These are phyloP conservation scores for Hylomyscus alleni DNA, from an alignment of 2,797 vertebrate genomes.

Conservation along the genomic window DNA sequence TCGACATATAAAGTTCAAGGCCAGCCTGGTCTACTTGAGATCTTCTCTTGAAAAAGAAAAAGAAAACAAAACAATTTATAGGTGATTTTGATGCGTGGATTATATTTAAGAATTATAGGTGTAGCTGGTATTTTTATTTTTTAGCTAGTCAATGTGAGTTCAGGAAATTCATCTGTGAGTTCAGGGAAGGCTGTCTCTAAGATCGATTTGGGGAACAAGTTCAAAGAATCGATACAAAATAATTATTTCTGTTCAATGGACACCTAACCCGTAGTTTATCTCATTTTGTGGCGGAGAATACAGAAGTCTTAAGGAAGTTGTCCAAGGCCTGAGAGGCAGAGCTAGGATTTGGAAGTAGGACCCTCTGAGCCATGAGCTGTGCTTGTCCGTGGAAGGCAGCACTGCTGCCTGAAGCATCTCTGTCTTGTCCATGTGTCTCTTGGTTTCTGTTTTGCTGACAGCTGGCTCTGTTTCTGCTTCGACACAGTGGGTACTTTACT, in stretches of 20 bases:
- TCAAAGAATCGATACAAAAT: not conserved
- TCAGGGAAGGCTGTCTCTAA: not conserved
- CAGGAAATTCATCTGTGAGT: not conserved
- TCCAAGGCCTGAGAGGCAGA: not conserved
- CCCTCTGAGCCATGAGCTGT: fast-evolving
- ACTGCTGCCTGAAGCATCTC: not conserved
- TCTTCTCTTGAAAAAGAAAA: not conserved
- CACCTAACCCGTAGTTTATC: not conserved
- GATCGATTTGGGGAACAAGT: not conserved
- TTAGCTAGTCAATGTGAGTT: not conserved
- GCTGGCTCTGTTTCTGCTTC: not conserved
- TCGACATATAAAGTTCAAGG: not conserved
- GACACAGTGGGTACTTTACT: not conserved
- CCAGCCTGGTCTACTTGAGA: not conserved
- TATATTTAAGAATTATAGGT: not conserved
- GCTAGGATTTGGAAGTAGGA: not conserved
- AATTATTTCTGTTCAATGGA: constrained; percentile 12
- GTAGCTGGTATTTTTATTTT: not conserved
- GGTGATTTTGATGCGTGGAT: not conserved
- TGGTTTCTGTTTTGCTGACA: not conserved
- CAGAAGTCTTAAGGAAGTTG: not conserved
- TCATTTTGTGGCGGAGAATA: constrained; percentile 6
- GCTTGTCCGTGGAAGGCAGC: not conserved
- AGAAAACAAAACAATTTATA: not conserved
- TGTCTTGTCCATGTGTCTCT: not conserved